Evolutionary conservation across 2,797 vertebrate genomes (phyloP), one percentile per base, ranked within the genome.

Genomic region (Sebastolobus altivelis): DNA sequence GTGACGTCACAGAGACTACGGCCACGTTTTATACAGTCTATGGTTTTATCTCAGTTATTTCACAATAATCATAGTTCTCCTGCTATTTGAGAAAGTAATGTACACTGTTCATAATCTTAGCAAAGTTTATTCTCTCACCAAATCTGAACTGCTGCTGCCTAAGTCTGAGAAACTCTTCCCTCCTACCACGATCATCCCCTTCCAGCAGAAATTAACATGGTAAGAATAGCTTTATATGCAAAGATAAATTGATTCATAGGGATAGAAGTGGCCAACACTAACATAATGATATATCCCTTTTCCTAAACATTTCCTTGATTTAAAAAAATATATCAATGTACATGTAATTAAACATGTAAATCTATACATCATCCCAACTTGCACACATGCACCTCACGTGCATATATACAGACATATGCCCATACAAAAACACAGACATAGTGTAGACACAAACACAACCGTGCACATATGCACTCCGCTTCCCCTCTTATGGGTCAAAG

Each of bases 401-500:
- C 49, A 75, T 31, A 75, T 9, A 78, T 10, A 5, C 9, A 80
- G 66, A 56, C 29, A 80, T 25, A 81, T 77, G 79, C 18, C 77
- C 62, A 59, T 20, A 83, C 27, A 75, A 75, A 80, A 69, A 78
- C 71, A 58, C 58, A 76, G 65, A 83, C 72, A 71, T 37, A 72
- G 14, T 27, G 2, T 56, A 81, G 75, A 88, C 66, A 75, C 82
- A 91, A 83, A 90, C 82, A 87, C 14, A 59, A 69, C 20, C 38
- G 38, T 20, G 33, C 79, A 86, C 87, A 88, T 78, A 84, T 82
- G 85, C 75, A 87, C 87, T 89, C 77, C 35, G 66, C 87, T 90
- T 94, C 88, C 88, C 85, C 89, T 93, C 72, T 61, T 67, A 85
- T 80, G 87, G 92, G 93, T 95, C 92, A 93, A 91, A 94, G 88